Evolutionary conservation across 1,140 invertebrate species (phyloP), one percentile per base, ranked within the genome.

Genomic region (Phenacoccus solenopsis): DNA sequence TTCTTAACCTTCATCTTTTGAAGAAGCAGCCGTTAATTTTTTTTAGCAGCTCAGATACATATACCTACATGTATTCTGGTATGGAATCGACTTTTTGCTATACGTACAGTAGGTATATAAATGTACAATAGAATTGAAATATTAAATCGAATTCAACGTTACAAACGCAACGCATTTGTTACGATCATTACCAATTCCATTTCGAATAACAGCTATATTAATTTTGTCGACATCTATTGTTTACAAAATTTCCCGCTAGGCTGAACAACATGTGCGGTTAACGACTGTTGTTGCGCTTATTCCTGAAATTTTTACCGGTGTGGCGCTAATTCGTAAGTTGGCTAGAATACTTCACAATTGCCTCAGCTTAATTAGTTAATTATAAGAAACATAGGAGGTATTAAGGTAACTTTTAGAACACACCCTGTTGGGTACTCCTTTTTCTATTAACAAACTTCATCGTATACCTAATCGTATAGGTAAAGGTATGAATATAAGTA

Each of bases 191-290:
- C 38, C 12, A 49, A 49, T 49, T 49, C 38, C 12, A 49, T 16
- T 49, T 16, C 38, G 20, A 3, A 16, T 49, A n/a, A 49, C 38
- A n/a, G 38, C 16, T 49, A n/a, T 16, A 49, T 49, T 49, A 49
- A 49, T 49, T 49, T 49, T 49, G 13, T 2, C 20, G 4, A 3
- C 12, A 16, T 49, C 38, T 49, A 16, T 49, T 49, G 38, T 49
- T 49, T 49, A 49, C 38, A 49, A 49, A 49, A 49, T 49, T 49
- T 49, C 38, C 38, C 38, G 38, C 38, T 49, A 49, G 38, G 38
- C 38, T 49, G 38, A 49, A 49, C 38, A 49, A 49, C 38, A 49
- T 49, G 38, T 49, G 38, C 38, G 38, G 38, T 49, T 49, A 49
- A 49, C 38, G 38, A 49, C 38, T 49, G 38, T 49, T 49, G 20